Evolutionary conservation across 64 coral and sea anemone genomes (phyloP), one percentile per base, ranked within the genome.

Genomic region (Platygyra sinensis): DNA sequence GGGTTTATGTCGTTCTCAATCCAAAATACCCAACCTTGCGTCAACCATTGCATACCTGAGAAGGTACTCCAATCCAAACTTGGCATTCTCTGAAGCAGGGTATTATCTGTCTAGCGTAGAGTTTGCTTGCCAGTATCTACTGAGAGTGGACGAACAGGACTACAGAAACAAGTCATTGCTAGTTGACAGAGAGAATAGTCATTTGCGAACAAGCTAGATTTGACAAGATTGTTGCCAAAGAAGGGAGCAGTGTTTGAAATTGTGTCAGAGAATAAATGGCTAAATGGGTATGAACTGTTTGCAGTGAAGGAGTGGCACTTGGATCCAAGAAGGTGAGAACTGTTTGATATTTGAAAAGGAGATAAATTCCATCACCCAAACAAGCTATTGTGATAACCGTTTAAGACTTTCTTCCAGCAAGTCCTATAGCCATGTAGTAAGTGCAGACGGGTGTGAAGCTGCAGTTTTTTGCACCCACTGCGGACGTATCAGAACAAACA

Each of bases 251-350:
- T 96, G 10, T 60, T 96, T 72, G 94, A 96, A 60, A 81, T 90
- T 49, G 90, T 96, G 79, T 86, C 86, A n/a, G 39, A 88, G 14
- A 73, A 89, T 12, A 80, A 73, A 20, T 93, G 91, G 94, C 87
- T 96, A 24, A 36, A 71, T 17, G 91, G 94, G 31, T 96, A 93
- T 79, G 72, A 90, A 54, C 42, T 96, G 32, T 96, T 86, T 90
- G 94, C 94, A 15, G 87, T 96, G 8, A 93, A 96, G 60, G 94
- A 96, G 30, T 96, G 94, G 94, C 94, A 96, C 73, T 75, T 96
- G 24, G 62, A 96, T 46, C 90, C 86, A 87, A 62, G 87, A 36
- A 96, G 94, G 94, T 96, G 46, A 77, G 30, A 50, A 52, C 18
- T 74, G 2, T 32, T 79, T 22, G 10, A 17, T 60, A 13, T 54